phyloP scores from a whole-genome alignment of 2,888 invertebrate genomes.

The Ditylenchus weischeri region DNA sequence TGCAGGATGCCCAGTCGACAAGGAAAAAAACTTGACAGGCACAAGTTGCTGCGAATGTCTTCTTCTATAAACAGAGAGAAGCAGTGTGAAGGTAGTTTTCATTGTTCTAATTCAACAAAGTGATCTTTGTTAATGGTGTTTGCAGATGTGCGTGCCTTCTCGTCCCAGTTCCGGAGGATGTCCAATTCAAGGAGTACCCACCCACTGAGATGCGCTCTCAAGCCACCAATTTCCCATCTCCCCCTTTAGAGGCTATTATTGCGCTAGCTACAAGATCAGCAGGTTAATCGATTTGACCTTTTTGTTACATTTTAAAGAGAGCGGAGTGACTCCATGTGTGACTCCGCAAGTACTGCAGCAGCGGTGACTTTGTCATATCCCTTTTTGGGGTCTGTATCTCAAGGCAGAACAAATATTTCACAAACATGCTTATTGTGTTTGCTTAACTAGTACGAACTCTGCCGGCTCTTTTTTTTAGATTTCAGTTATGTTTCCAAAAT shows the following conservation, averaged over 20 bases:
- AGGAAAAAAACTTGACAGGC: constrained; percentile 38
- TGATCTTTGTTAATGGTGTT: background rate
- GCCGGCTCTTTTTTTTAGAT: no score
- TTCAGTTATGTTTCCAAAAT: no score
- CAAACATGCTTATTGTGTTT: no score
- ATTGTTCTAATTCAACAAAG: background rate
- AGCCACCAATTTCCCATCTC: constrained; percentile 33
- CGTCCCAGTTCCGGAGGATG: constrained; percentile 36
- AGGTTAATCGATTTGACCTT: no score
- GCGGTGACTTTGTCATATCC: no score
- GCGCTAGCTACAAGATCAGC: no score
- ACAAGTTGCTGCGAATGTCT: constrained; percentile 52
- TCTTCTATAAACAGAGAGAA: constrained; percentile 47
- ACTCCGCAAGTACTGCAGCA: no score
- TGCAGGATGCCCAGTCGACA: constrained; percentile 36
- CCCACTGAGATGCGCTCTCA: constrained; percentile 22
- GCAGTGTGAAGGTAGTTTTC: constrained; percentile 40
- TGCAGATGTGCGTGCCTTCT: constrained; percentile 40
- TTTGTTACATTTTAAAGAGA: no score
- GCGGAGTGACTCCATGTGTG: no score
- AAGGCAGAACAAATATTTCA: no score
- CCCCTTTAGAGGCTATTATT: constrained; percentile 12
- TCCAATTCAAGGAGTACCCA: constrained; percentile 24
- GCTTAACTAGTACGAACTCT: no score
- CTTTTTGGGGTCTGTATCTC: no score